These are phyloP conservation scores for Saccostrea cuccullata DNA, from an alignment of 1,140 invertebrate genomes.

Conservation along the genomic window DNA sequence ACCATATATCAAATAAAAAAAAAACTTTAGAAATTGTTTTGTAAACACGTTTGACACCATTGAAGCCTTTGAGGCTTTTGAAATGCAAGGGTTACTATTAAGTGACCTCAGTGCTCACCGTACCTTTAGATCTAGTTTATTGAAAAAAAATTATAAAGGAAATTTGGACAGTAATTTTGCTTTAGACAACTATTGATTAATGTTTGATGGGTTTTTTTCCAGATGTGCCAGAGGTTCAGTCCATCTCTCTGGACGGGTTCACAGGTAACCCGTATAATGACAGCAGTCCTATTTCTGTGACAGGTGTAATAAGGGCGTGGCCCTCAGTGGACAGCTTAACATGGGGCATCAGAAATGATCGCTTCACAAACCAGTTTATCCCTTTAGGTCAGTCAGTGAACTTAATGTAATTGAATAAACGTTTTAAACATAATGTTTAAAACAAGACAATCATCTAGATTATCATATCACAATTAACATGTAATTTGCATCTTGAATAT, in stretches of 20 bases:
- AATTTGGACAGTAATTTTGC: too few species aligned
- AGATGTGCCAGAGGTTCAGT: not conserved
- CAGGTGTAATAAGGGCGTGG: not conserved
- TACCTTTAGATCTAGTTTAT: too few species aligned
- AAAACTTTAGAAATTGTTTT: too few species aligned
- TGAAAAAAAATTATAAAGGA: too few species aligned
- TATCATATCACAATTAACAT: too few species aligned
- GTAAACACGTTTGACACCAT: too few species aligned
- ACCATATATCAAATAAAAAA: too few species aligned
- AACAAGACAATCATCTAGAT: not conserved
- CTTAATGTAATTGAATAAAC: too few species aligned
- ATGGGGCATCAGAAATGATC: slow-evolving; percentile 17
- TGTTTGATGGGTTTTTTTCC: not conserved
- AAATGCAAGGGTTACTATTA: too few species aligned
- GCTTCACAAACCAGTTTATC: slow-evolving; percentile 8
- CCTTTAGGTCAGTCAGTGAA: not conserved
- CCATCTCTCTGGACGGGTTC: not conserved
- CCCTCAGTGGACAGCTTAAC: not conserved
- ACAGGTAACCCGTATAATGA: not conserved
- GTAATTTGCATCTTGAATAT: not conserved
- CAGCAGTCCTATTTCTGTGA: not conserved
- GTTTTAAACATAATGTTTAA: not conserved
- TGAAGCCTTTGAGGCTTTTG: too few species aligned
- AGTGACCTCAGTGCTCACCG: too few species aligned
- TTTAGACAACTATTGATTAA: not conserved